Conservation (phyloP, 2,113 vertebrate species). For the Channa argus region DNA sequence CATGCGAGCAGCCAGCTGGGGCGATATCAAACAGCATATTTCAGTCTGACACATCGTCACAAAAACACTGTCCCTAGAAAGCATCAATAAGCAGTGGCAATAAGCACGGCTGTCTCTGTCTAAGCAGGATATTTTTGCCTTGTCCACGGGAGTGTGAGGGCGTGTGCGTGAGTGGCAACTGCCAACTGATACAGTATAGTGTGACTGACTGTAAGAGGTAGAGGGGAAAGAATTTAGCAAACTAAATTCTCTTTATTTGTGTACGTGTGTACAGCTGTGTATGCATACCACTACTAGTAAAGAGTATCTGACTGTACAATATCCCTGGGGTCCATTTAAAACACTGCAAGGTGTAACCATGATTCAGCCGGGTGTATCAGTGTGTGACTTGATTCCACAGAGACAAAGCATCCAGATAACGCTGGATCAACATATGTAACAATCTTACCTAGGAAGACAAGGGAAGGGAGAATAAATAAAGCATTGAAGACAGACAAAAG, state of each 20-base stretch:
- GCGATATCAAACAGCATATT: conserved; percentile 23
- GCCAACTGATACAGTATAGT: not conserved
- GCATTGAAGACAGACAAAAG: not conserved
- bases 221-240: not conserved
- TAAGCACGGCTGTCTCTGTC: conserved; percentile 33
- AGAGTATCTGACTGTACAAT: conserved; percentile 4
- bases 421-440: conserved; percentile 35
- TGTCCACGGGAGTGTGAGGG: conserved; percentile 1
- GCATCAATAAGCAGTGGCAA: conserved; percentile 50
- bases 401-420: conserved; percentile 25
- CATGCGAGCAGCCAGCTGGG: conserved; percentile 46
- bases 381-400: conserved; percentile 45
- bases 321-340: conserved; percentile 41
- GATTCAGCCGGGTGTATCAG: conserved; percentile 36
- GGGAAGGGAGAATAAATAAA: not conserved
- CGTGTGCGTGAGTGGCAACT: not conserved
- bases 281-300: not conserved
- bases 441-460: not conserved
- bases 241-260: not conserved
- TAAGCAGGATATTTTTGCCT: not conserved
- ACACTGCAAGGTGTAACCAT: not conserved
- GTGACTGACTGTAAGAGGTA: not conserved
- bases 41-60: conserved; percentile 34
- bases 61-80: conserved; percentile 49
- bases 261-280: not conserved